Evolutionary conservation across 1,140 invertebrate species (phyloP), one percentile per base, ranked within the genome.

Genomic region (Gyrodactylus salaris): DNA sequence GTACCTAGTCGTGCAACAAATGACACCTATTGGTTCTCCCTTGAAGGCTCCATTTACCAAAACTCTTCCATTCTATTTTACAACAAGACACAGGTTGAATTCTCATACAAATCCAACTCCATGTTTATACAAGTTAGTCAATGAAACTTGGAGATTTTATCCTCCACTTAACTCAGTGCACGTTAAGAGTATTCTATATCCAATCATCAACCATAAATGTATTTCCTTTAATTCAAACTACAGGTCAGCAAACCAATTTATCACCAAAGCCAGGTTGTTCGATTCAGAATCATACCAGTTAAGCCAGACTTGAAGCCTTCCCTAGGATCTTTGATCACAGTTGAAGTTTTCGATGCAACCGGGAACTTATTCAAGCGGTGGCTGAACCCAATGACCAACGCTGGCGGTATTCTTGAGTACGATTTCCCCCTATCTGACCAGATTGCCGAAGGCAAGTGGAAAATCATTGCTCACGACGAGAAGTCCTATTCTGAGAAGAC

Each of bases 371-470:
- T 94, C 82, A 86, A 87, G 78, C 81, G 89, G 74, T 95, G 91
- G 90, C 82, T 92, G 0, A 91, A 89, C 7, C 83, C 87, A 79
- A 87, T 89, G 80, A 81, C 81, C 22, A 83, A 82, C 77, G 78
- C 81, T 69, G 83, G 82, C 76, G 71, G 26, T 76, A n/a, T 75
- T 73, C 23, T 68, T 75, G 25, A 73, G 76, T 76, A 69, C 27
- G 84, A 87, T 24, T 95, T 94, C 80, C 86, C 86, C 76, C 79
- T 97, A 20, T 89, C 90, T 0, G 87, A 91, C 80, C 89, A 92
- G 78, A 89, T 91, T 0, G 85, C 88, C 26, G 92, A 87, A 79
- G 91, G 91, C 2, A 86, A 88, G 77, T 95, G 91, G 91, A 86
- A 85, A 20, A 88, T 96, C 74, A 84, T 86, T 75, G 70, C 25